Evolutionary conservation across 2,113 vertebrate species (phyloP).

Genomic region (Phainopepla nitens): DNA sequence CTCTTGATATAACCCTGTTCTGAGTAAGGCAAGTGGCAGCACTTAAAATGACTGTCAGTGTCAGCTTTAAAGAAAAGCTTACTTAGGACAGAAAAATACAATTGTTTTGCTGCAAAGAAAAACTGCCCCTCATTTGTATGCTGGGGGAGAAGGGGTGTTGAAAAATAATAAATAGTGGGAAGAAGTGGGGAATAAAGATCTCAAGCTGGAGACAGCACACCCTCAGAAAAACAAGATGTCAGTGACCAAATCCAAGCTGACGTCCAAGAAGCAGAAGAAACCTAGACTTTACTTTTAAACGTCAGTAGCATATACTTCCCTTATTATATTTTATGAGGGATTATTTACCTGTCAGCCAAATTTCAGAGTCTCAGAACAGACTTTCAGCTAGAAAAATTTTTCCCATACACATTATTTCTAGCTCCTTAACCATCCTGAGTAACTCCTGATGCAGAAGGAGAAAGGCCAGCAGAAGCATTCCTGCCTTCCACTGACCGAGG

Average conservation of each 20-base stretch:
- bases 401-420: background rate
- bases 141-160: background rate
- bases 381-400: background rate
- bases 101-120: background rate
- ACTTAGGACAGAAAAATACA: background rate
- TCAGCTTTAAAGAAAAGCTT: background rate
- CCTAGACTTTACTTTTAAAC: background rate
- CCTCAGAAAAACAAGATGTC: background rate
- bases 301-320: background rate
- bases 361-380: background rate
- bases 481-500: background rate
- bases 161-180: background rate
- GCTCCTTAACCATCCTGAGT: background rate
- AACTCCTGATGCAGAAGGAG: background rate
- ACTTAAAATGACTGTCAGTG: background rate
- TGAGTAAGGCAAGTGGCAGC: background rate
- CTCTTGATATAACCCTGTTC: background rate
- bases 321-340: background rate
- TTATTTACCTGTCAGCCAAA: background rate
- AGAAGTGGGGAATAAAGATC: background rate
- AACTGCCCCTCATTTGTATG: fast-evolving
- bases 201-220: background rate
- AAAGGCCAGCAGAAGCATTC: background rate
- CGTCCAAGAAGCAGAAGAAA: background rate
- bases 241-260: background rate